phyloP scores from a whole-genome alignment of 2,113 vertebrate genomes.

The Strix aluco region DNA sequence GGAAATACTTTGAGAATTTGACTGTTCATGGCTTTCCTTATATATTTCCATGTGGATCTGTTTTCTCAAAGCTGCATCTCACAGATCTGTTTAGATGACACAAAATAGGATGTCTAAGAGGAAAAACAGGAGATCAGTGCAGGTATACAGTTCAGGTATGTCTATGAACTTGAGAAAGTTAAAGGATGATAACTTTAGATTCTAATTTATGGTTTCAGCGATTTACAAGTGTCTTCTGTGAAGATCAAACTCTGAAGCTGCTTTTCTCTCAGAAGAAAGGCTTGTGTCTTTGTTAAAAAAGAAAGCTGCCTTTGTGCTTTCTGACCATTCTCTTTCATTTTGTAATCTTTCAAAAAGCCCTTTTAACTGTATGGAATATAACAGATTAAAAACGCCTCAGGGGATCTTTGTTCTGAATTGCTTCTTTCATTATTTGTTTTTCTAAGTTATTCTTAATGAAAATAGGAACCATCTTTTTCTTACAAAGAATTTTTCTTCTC shows the following conservation, averaged over 20 bases:
- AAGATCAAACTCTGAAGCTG: conserved; percentile 32
- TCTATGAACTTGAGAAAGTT: background rate
- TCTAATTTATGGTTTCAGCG: background rate
- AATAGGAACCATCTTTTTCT: conserved; percentile 38
- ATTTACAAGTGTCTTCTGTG: conserved; percentile 29
- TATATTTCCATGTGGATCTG: background rate
- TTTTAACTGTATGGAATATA: conserved; percentile 30
- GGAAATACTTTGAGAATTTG: background rate
- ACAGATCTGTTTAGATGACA: background rate
- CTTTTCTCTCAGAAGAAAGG: conserved; percentile 55
- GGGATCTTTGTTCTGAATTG: conserved; percentile 59
- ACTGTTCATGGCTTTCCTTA: background rate
- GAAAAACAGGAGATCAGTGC: background rate
- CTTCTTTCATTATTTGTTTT: conserved; percentile 14
- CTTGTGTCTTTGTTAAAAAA: conserved; percentile 38
- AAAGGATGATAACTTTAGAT: conserved; percentile 7
- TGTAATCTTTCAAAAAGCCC: conserved; percentile 52
- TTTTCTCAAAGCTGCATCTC: background rate
- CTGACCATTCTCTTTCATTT: conserved; percentile 57
- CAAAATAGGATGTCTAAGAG: background rate
- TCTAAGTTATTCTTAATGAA: conserved; percentile 43
- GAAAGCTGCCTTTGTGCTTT: conserved; percentile 48
- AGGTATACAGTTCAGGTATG: background rate
- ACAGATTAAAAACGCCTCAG: conserved; percentile 61
- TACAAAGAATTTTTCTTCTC: conserved; percentile 17